These are phyloP conservation scores for Machaerirhynchus nigripectus DNA, from an alignment of 2,113 vertebrate species.

Conservation along the genomic window DNA sequence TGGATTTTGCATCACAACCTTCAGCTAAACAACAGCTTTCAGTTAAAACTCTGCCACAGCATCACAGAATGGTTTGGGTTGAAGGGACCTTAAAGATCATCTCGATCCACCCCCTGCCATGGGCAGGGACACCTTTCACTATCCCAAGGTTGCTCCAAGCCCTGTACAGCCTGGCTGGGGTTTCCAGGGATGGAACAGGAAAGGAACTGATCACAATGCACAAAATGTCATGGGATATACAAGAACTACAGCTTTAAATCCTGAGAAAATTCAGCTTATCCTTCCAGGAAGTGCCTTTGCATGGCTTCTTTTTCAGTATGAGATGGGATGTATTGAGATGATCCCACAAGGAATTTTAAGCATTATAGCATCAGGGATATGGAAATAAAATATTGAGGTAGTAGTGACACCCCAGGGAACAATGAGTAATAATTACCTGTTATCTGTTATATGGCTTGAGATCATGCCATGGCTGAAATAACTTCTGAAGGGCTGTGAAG, in stretches of 20 bases:
- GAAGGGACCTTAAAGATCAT: not conserved
- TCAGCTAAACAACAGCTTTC: not conserved
- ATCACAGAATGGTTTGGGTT: not conserved
- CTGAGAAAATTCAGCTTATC: not conserved
- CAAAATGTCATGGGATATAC: not conserved
- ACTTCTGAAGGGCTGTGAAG: constrained; percentile 85
- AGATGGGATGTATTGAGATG: not conserved
- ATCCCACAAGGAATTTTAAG: not conserved
- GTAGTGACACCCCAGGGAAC: not conserved
- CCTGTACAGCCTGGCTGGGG: not conserved
- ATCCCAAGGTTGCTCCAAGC: not conserved
- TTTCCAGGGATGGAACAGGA: not conserved
- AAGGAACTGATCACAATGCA: not conserved
- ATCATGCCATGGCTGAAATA: constrained; percentile 95
- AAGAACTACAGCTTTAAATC: not conserved
- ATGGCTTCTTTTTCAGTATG: not conserved
- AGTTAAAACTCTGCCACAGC: not conserved
- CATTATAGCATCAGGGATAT: not conserved
- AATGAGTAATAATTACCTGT: constrained; percentile 79
- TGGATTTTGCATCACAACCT: not conserved
- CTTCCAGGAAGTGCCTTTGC: not conserved
- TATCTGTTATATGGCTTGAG: constrained; percentile 93
- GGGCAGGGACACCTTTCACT: not conserved
- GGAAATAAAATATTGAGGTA: not conserved
- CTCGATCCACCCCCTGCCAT: fast-evolving